Base-by-base conservation (phyloP, 2,797 vertebrate genomes). In the Centropyge bicolor region DNA sequence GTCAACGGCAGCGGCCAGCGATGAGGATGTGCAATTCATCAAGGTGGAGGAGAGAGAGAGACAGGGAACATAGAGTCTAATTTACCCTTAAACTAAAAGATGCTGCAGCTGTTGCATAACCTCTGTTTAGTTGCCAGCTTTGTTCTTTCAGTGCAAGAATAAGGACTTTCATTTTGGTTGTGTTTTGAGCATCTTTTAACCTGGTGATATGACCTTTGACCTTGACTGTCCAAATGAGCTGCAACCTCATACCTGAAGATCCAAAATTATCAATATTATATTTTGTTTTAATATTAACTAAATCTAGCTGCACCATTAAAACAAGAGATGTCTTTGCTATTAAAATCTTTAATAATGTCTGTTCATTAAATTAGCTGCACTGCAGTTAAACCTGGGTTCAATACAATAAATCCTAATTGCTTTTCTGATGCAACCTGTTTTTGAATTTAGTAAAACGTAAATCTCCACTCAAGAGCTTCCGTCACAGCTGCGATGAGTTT, bases 1-100 rank as follows among this genome's bases (percentile, higher is more conserved):
- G 74, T 85, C 56, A 59, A 27, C 1, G 2, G 14, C 24, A 64
- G 41, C 0, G 54, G 35, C 55, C 48, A 41, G 4, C 8, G 35
- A 41, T 40, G 48, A 54, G 48, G 68, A 22, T 49, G n/a, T 22
- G 59, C 38, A 70, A 31, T 74, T 22, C 57, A 24, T 56, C 63
- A 56, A 20, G 20, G 35, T 45, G 69, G 19, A 62, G 38, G 67
- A 13, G 19, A 74, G 27, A 74, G 27, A 31, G 20, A 43, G 22
- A 68, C 1, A 7, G 62, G 17, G n/a, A 79, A 61, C 6, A 19
- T 1, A 8, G 35, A 22, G 20, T 13, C 36, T 40, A 8, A 69
- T 40, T 54, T 35, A 38, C 4, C 22, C 22, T 49, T 45, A 35
- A 22, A 5, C 12, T n/a, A 3, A 40, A 40, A 19, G 56, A 38